Evolutionary conservation across 1,140 invertebrate genomes (phyloP), one percentile per base, ranked within the genome.

Genomic region (Portunus trituberculatus): DNA sequence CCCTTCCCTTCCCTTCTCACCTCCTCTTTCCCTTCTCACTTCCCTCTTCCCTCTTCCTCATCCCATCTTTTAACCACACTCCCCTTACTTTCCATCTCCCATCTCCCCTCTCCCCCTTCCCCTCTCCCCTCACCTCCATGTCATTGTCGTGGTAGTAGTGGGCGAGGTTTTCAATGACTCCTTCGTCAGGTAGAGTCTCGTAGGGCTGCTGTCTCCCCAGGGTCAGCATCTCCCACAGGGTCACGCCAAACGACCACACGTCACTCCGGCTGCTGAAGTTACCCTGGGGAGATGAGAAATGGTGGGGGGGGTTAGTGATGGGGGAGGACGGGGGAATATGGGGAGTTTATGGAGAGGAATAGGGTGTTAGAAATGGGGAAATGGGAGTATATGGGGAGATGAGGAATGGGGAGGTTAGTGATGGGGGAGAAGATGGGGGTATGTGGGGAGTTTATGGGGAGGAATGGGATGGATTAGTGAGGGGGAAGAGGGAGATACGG

Each of bases 211-310:
- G 98, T 76, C 98, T 97, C 12, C 98, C 98, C 96, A 98, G 98
- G n/a, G 98, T 98, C 96, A 99, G 97, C 91, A 99, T 98, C 97
- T 99, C 98, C 98, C 98, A 99, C 39, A 99, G 97, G 76, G 98
- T 98, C 4, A 99, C 98, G 28, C 98, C 98, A 97, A 99, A 99
- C 52, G 98, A 98, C 98, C 98, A 99, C 7, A 99, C 98, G 97
- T 98, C 98, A 96, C 98, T 98, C 96, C 98, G 98, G 45, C 98
- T 98, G 4, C 98, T 98, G 96, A 98, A 98, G 97, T 98, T 98
- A 67, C 98, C 98, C 98, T 98, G 94, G 4, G 67, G 89, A 39
- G n/a, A 14, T 4, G 29, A 91, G 84, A 12, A 25, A 83, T 25
- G 39, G n/a, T n/a, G 32, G 25, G 87, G 39, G 12, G 31, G 32